Conservation (phyloP, 2,113 vertebrate species). For the Odocoileus virginianus region DNA sequence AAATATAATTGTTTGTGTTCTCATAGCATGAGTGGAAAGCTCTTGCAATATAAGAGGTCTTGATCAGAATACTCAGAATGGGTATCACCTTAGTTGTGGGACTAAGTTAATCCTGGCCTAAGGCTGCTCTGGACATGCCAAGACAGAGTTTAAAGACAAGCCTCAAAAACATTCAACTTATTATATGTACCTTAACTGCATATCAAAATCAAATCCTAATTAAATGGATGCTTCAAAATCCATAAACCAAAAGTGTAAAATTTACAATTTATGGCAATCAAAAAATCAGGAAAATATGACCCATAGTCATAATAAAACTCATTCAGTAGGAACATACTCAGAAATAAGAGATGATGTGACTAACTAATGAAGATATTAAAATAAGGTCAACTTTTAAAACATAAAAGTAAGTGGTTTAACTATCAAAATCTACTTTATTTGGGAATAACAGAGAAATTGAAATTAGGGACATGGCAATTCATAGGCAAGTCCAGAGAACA, state of each 20-base stretch:
- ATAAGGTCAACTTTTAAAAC: neutral
- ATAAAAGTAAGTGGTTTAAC: neutral
- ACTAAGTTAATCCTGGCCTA: neutral
- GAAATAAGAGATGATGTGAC: neutral
- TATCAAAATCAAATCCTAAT: neutral
- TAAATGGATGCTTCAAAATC: constrained; percentile 3
- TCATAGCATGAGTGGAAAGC: neutral
- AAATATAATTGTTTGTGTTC: neutral
- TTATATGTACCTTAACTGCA: neutral
- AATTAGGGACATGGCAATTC: neutral
- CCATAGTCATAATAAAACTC: neutral
- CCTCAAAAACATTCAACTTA: neutral
- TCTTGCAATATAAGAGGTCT: neutral
- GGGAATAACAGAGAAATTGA: neutral
- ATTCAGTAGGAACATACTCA: neutral
- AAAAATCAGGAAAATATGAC: neutral
- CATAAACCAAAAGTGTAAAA: neutral
- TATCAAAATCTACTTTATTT: neutral
- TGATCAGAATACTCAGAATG: neutral
- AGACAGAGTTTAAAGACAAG: neutral
- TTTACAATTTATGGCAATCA: neutral
- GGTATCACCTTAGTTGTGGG: neutral
- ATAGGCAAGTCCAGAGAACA: neutral
- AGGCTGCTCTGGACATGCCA: neutral
- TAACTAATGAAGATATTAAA: neutral